Evolutionary conservation across 2,113 vertebrate species (phyloP).

Genomic region (Gallinago media): DNA sequence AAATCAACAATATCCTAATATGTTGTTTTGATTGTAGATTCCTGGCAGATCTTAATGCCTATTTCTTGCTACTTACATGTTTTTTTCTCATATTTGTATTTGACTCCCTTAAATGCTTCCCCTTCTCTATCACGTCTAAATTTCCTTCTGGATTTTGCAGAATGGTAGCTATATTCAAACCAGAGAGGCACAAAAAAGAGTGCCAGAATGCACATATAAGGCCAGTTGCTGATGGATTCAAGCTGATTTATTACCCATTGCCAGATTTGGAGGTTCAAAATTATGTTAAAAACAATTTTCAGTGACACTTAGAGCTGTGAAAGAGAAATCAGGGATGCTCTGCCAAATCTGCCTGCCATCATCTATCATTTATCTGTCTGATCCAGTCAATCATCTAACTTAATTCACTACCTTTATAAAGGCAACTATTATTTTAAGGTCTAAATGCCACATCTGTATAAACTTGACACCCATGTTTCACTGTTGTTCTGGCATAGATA

Average conservation of each 20-base stretch:
- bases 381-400: neutral
- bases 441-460: neutral
- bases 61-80: neutral
- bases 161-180: neutral
- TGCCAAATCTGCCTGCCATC: neutral
- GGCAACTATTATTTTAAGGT: neutral
- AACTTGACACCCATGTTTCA: neutral
- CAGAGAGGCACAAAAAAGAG: neutral
- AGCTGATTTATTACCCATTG: neutral
- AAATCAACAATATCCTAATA: neutral
- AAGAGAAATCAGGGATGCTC: neutral
- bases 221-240: neutral
- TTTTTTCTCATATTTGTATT: neutral
- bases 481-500: neutral
- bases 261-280: neutral
- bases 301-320: neutral
- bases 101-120: neutral
- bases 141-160: neutral
- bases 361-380: neutral
- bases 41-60: neutral
- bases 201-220: neutral
- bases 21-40: neutral
- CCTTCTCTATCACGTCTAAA: neutral
- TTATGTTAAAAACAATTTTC: neutral
- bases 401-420: neutral